Conservation (phyloP, 2,113 vertebrate species). For the Narcine bancroftii region DNA sequence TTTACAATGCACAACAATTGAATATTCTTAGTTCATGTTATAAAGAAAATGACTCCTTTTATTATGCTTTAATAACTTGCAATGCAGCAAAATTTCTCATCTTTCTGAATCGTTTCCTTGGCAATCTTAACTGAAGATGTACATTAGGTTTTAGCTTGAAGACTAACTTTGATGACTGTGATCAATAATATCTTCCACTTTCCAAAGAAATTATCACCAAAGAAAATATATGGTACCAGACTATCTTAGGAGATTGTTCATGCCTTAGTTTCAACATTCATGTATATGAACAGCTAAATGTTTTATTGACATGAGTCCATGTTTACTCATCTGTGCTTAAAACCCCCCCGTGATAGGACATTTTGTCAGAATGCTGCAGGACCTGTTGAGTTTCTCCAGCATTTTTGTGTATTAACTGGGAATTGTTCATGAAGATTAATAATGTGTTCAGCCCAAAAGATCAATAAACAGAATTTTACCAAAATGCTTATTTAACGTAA, state of each 20-base stretch:
- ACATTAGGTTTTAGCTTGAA: not conserved
- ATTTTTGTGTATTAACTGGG: too few relatives aligned
- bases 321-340: not conserved
- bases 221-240: not conserved
- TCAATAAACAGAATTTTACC: not conserved
- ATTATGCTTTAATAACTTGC: not conserved
- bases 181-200: not conserved
- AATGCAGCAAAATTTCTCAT: not conserved
- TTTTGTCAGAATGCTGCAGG: not conserved
- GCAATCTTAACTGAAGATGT: not conserved
- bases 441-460: not conserved
- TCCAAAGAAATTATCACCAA: not conserved
- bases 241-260: not conserved
- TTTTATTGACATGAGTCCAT: not conserved
- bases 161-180: slow-evolving; percentile 11
- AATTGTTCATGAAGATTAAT: not conserved
- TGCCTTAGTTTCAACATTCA: too few relatives aligned
- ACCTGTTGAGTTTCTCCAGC: too few relatives aligned
- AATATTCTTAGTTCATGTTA: not conserved
- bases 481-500: not conserved
- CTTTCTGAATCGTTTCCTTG: not conserved
- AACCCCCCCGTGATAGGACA: not conserved
- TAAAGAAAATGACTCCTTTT: not conserved
- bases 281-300: not conserved
- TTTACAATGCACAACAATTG: slow-evolving; percentile 8